A percentile compares a stretch with the other conserved stretches of the same genome.
Conservation (phyloP, 2,113 vertebrate genomes). For the Monopterus albus region DNA sequence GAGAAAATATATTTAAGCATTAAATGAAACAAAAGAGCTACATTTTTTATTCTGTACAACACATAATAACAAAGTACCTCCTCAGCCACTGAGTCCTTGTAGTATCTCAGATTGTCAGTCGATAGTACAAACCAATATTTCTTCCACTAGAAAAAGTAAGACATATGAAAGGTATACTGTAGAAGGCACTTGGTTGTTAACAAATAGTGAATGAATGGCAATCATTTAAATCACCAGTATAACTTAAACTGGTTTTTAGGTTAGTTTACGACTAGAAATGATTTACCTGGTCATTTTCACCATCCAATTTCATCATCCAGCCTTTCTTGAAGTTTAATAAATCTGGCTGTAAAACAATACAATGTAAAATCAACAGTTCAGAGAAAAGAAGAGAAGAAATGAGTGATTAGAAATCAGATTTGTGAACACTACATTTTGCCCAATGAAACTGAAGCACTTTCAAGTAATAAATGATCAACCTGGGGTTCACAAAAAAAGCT, state of each 20-base stretch:
- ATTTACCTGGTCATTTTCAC: slow-evolving; percentile 68
- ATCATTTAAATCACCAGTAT: not conserved
- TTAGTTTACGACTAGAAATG: not conserved
- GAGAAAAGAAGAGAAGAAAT: not conserved
- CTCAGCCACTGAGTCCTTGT: slow-evolving; percentile 73
- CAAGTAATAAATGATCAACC: too few relatives aligned
- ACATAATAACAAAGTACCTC: slow-evolving; percentile 54
- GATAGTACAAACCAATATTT: slow-evolving; percentile 82
- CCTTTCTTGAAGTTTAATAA: slow-evolving; percentile 83
- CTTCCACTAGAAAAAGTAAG: slow-evolving; percentile 75
- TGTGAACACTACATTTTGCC: not conserved
- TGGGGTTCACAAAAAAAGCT: too few relatives aligned
- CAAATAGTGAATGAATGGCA: not conserved
- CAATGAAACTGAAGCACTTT: too few relatives aligned
- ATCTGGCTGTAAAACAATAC: slow-evolving; percentile 70
- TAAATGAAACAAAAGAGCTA: not conserved
- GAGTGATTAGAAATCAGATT: not conserved
- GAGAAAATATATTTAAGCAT: not conserved
- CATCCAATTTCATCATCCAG: slow-evolving; percentile 78
- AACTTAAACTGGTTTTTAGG: not conserved
- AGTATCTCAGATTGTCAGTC: slow-evolving; percentile 74
- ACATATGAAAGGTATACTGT: not conserved
- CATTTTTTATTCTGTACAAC: not conserved
- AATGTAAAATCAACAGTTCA: not conserved
- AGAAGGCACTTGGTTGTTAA: not conserved